Percentiles rank a stretch among this genome's conserved stretches.
Conservation (phyloP, 2,797 vertebrate genomes). For the Ispidina lecontei region DNA sequence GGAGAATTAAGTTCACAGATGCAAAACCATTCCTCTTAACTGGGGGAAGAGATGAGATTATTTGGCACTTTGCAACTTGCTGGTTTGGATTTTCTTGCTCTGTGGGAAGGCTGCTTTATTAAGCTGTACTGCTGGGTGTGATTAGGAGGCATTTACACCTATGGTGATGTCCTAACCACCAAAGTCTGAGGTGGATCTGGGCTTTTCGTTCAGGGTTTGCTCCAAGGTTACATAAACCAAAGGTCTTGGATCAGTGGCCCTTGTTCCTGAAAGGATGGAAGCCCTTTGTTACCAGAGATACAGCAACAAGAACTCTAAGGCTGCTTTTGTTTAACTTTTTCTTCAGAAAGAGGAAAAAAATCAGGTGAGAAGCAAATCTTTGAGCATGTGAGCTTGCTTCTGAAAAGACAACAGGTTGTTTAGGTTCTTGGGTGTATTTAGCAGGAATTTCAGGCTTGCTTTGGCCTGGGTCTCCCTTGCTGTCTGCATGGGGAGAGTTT, state of each 20-base stretch:
- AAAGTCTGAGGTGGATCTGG: background rate
- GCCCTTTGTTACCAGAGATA: background rate
- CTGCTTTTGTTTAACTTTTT: background rate
- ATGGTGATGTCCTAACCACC: background rate
- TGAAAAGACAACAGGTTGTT: background rate
- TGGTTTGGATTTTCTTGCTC: constrained; percentile 64
- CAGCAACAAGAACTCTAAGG: background rate
- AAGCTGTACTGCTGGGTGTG: background rate
- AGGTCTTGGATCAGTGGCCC: background rate
- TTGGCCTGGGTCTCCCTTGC: background rate
- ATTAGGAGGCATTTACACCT: constrained; percentile 5
- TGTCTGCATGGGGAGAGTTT: background rate
- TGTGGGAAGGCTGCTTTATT: constrained; percentile 22
- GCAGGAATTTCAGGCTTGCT: background rate
- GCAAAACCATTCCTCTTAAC: background rate
- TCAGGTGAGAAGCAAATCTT: background rate
- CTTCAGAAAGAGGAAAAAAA: background rate
- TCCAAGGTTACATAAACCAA: background rate
- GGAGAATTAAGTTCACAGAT: background rate
- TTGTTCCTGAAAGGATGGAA: background rate
- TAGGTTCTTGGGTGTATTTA: background rate
- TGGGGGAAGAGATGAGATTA: constrained; percentile 34
- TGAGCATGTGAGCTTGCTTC: background rate
- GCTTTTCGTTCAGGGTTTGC: background rate
- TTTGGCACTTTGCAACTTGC: constrained; percentile 42